Conservation (phyloP, 2,888 invertebrate genomes). For the Acutogordius australiensis region DNA sequence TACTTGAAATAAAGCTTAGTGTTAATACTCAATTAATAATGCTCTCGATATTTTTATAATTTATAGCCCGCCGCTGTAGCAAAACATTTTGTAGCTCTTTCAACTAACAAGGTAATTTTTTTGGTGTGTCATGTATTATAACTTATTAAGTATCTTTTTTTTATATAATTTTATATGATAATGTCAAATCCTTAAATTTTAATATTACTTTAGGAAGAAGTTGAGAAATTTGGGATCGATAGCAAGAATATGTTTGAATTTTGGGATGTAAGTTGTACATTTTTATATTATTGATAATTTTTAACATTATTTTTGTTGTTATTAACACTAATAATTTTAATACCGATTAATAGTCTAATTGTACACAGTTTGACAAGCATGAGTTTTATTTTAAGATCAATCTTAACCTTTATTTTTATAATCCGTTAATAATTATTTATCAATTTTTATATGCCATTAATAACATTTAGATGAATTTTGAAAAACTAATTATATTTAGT, state of each 20-base stretch:
- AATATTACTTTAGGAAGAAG: conserved; percentile 40
- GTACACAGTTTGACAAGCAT: no score
- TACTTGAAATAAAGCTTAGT: no score
- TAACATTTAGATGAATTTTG: no score
- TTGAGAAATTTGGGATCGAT: conserved; percentile 87
- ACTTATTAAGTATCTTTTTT: not conserved
- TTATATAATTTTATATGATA: not conserved
- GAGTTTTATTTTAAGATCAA: no score
- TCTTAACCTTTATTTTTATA: no score
- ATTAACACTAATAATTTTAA: no score
- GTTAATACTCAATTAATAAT: no score
- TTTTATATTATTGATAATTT: not conserved
- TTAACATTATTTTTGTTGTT: not conserved
- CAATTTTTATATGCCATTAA: no score
- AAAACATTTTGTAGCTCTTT: conserved; percentile 87
- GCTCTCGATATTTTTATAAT: no score
- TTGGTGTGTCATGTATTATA: not conserved
- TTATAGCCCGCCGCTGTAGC: conserved; percentile 38
- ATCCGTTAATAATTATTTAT: no score
- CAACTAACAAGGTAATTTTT: conserved; percentile 44
- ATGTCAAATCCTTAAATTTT: conserved; percentile 1
- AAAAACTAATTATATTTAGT: no score
- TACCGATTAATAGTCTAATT: no score
- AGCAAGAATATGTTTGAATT: conserved; percentile 93
- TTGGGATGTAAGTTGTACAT: conserved; percentile 45